Percentiles rank a stretch among this genome's conserved stretches.
Evolutionary conservation across 2,888 invertebrate genomes (phyloP).

Genomic region (Cryptosula pallasiana): DNA sequence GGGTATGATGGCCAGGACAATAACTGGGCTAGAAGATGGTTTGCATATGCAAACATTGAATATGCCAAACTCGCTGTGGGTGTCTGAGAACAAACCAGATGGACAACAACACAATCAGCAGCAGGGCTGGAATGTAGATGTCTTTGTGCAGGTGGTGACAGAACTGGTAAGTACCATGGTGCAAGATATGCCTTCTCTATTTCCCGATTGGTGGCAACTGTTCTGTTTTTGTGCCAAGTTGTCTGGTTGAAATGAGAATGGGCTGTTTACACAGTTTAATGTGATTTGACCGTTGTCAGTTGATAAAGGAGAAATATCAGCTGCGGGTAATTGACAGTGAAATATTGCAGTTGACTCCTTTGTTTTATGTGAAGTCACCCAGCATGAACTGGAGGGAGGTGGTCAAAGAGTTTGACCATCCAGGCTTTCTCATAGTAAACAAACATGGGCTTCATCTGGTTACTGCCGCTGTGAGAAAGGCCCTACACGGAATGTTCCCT

Average conservation of each 20-base stretch:
- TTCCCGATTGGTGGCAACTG: too few species aligned
- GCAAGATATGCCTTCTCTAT: too few species aligned
- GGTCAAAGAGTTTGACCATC: slow-evolving; percentile 81
- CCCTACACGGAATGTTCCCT: slow-evolving; percentile 60
- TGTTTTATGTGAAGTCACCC: slow-evolving; percentile 37
- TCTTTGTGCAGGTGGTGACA: slow-evolving; percentile 85
- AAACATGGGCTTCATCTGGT: slow-evolving; percentile 76
- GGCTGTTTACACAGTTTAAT: too few species aligned
- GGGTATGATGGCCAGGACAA: slow-evolving; percentile 58
- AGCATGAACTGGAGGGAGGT: slow-evolving; percentile 84
- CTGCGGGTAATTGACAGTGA: too few species aligned
- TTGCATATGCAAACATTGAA: slow-evolving; percentile 31
- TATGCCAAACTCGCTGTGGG: slow-evolving; percentile 20
- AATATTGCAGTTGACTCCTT: too few species aligned
- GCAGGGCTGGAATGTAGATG: slow-evolving; percentile 84
- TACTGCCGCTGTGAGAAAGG: slow-evolving; percentile 74
- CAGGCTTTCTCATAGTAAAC: slow-evolving; percentile 66
- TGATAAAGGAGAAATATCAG: too few species aligned
- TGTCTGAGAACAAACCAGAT: slow-evolving; percentile 1
- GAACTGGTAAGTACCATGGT: slow-evolving; percentile 67
- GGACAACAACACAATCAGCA: slow-evolving; percentile 41
- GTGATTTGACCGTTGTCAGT: too few species aligned
- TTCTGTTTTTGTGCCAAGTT: too few species aligned
- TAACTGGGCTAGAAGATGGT: slow-evolving; percentile 67
- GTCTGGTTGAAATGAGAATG: too few species aligned